Conservation (phyloP, 2,797 vertebrate species). For the Streptopelia turtur region DNA sequence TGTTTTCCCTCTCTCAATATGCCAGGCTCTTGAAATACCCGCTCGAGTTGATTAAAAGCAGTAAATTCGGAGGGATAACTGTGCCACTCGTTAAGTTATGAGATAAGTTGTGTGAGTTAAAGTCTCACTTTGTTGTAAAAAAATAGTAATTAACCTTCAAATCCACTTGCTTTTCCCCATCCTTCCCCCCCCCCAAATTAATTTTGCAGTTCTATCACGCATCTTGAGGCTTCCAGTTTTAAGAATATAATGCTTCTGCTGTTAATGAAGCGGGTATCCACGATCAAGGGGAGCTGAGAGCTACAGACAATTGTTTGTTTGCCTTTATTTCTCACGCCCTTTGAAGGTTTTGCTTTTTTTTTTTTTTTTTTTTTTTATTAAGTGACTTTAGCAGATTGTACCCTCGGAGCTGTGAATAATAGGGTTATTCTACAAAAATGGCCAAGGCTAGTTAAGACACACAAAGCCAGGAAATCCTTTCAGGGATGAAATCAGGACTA, state of each 20-base stretch:
- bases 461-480: conserved; percentile 65
- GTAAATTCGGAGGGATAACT: background rate
- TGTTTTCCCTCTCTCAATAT: background rate
- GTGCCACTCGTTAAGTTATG: background rate
- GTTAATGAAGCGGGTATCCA: conserved; percentile 61
- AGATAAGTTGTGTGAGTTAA: background rate
- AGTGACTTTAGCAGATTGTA: conserved; percentile 58
- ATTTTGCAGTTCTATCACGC: conserved; percentile 56
- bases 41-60: background rate
- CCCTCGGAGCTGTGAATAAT: conserved; percentile 52
- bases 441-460: conserved; percentile 54
- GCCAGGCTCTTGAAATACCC: background rate
- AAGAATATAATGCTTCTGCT: conserved; percentile 59
- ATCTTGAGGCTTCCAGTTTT: conserved; percentile 59
- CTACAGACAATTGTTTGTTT: conserved; percentile 57
- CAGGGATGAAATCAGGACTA: conserved; percentile 60
- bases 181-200: background rate
- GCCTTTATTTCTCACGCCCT: conserved; percentile 69
- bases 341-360: conserved; percentile 24
- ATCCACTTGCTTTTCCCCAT: background rate
- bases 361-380: conserved; percentile 23
- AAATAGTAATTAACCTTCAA: conserved; percentile 45
- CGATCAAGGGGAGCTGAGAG: conserved; percentile 55
- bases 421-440: conserved; percentile 62
- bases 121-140: conserved; percentile 32